Evolutionary conservation across 2,888 invertebrate genomes (phyloP), one percentile per base, ranked within the genome.

Genomic region (Drosophila hamatofila): DNA sequence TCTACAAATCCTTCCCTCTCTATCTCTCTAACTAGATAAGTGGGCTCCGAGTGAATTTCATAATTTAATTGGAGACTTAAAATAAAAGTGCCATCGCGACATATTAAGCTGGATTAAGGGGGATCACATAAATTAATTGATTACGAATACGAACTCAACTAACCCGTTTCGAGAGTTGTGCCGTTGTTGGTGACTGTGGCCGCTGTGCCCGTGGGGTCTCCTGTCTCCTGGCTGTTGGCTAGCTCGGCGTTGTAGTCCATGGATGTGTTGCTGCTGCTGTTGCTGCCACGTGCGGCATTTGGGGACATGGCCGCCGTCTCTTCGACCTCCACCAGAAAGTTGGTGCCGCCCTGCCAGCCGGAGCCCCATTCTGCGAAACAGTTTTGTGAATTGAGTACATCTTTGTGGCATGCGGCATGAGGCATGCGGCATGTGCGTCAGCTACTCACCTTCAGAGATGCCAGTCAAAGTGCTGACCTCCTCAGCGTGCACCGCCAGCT

Each of bases 301-400:
- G 86, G 68, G 39, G 89, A 75, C 65, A 81, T 81, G 75, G 89
- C 77, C 21, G 89, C 85, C 52, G 92, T 91, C 81, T 93, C 91
- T 72, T 92, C 92, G 76, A 93, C 91, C 88, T 93, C 93, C 57
- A 93, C 92, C 54, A 93, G 89, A 72, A 93, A 92, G 73, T 91
- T 92, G 72, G 92, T 91, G 69, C 92, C 93, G 58, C 92, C 92
- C 58, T 82, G 85, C 92, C 91, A 92, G 58, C 92, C 93, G 59
- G 93, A 92, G 75, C 92, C 93, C 93, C 93, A 93, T 92, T 93
- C 93, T 93, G 78, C 16, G 54, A 66, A 70, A 48, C 18, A 27
- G 55, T 42, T 42, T 42, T 48, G 25, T n/a, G 39, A 18, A 64
- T 61, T 54, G 52, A 54, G 35, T 42, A 23, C 64, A 70, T 74